A percentile compares a stretch with the other conserved stretches of the same genome.
These are phyloP conservation scores for Julus scandinavius DNA, from an alignment of 2,888 invertebrate species.

Conservation along the genomic window DNA sequence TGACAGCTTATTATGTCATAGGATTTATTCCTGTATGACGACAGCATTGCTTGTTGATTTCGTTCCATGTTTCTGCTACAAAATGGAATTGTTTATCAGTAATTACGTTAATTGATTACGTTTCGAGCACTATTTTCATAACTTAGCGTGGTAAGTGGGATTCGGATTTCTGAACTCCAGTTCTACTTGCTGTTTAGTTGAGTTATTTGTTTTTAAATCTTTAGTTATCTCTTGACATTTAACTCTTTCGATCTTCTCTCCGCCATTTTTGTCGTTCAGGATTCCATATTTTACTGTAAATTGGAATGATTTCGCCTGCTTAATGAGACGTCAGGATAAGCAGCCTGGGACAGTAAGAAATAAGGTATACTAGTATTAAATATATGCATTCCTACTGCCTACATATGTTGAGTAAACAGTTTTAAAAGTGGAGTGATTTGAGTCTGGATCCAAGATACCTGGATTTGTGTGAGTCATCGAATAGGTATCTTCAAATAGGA, in stretches of 20 bases:
- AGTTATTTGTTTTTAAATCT: not conserved
- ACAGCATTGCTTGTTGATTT: constrained; percentile 6
- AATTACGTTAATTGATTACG: constrained; percentile 2
- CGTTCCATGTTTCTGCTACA: not conserved
- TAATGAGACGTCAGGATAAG: constrained; percentile 7
- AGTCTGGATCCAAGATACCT: no score
- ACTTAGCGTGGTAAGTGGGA: not conserved
- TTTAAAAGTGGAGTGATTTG: no score
- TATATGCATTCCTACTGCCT: not conserved
- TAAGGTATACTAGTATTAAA: not conserved
- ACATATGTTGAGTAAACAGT: no score
- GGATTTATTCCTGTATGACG: not conserved
- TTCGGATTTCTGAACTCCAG: not conserved
- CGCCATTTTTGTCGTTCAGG: constrained; percentile 26
- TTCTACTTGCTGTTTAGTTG: not conserved
- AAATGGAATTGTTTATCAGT: not conserved
- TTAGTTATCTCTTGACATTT: not conserved
- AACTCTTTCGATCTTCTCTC: not conserved
- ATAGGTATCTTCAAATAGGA: no score
- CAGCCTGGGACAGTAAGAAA: not conserved
- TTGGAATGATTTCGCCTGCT: not conserved
- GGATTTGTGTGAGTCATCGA: no score
- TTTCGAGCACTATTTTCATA: not conserved
- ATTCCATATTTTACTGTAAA: not conserved
- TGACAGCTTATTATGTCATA: not conserved